Evolutionary conservation across 2,888 invertebrate genomes (phyloP), one percentile per base, ranked within the genome.

Genomic region (Lycia hirtaria): DNA sequence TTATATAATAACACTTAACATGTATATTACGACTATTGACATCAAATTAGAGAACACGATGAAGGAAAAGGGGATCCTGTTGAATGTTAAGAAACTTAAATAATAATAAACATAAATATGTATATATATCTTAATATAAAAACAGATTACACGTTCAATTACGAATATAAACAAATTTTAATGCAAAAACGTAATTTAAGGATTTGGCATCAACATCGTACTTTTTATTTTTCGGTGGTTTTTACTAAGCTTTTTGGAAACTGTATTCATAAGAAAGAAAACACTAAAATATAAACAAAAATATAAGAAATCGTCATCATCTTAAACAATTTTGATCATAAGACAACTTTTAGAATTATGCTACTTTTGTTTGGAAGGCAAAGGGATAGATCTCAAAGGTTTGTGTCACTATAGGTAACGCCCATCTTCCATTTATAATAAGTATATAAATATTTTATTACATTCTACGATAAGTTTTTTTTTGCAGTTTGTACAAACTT

Each of bases 321-420:
- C n/a, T n/a, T n/a, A n/a, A n/a, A n/a, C n/a, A n/a, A 24, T 14
- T 24, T 14, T 7, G 12, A 14, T 40, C 14, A 40, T 24, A 40
- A 40, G 40, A 24, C 38, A 17, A 26, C 15, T 26, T 43, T 26
- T 17, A n/a, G 26, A 43, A n/a, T n/a, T 43, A 43, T 26, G 15
- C 15, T 15, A 43, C 15, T 69, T 20, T 67, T 60, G 45, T 65
- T 58, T 68, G 67, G 67, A 73, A 74, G 70, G 68, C 70, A 71
- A 65, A 67, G 65, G 64, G 67, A 72, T 60, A 71, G 61, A 68
- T 72, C 71, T 72, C 71, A 72, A 68, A 74, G 75, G 14, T n/a
- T 28, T 41, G 75, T 76, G 71, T 71, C 62, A 56, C 69, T 75
- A 72, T 69, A 75, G 65, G 67, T 68, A 73, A 70, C 68, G 64